Evolutionary conservation across 1,140 invertebrate species (phyloP).

Genomic region (Drosophila punjabiensis): DNA sequence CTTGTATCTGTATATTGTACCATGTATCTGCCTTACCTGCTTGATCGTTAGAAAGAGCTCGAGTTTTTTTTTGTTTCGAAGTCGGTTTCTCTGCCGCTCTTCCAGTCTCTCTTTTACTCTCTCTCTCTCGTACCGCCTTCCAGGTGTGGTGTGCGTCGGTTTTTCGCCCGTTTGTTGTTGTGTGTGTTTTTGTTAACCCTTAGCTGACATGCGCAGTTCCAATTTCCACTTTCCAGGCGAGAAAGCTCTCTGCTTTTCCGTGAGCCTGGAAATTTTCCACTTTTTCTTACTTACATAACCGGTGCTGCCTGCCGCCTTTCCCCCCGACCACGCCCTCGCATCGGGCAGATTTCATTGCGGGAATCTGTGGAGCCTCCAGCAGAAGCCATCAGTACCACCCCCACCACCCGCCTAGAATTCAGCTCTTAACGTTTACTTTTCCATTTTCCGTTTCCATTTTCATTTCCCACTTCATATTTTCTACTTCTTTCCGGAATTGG

Average conservation of each 20-base stretch:
- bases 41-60: slow-evolving; percentile 38
- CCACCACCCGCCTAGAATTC: slow-evolving; percentile 49
- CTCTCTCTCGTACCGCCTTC: slow-evolving; percentile 20
- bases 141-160: slow-evolving; percentile 43
- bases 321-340: slow-evolving; percentile 39
- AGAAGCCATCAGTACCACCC: slow-evolving; percentile 10
- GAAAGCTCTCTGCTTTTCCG: slow-evolving; percentile 62
- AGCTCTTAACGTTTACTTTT: slow-evolving; percentile 44
- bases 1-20: too few relatives aligned
- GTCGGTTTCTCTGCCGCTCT: slow-evolving; percentile 17
- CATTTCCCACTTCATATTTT: slow-evolving; percentile 14
- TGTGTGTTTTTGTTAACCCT: slow-evolving; percentile 33
- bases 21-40: slow-evolving; percentile 18
- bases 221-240: slow-evolving; percentile 24
- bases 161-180: slow-evolving; percentile 27
- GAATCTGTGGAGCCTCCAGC: slow-evolving; percentile 32
- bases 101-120: not conserved
- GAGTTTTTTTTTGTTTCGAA: slow-evolving; percentile 18
- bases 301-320: slow-evolving; percentile 50
- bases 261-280: slow-evolving; percentile 68
- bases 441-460: slow-evolving; percentile 28
- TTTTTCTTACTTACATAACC: slow-evolving; percentile 80
- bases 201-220: slow-evolving; percentile 48
- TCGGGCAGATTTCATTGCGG: slow-evolving; percentile 55
- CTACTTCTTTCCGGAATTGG: slow-evolving; percentile 62